Evolutionary conservation across 2,888 invertebrate genomes (phyloP), one percentile per base, ranked within the genome.

Genomic region (Eilema griseolum): DNA sequence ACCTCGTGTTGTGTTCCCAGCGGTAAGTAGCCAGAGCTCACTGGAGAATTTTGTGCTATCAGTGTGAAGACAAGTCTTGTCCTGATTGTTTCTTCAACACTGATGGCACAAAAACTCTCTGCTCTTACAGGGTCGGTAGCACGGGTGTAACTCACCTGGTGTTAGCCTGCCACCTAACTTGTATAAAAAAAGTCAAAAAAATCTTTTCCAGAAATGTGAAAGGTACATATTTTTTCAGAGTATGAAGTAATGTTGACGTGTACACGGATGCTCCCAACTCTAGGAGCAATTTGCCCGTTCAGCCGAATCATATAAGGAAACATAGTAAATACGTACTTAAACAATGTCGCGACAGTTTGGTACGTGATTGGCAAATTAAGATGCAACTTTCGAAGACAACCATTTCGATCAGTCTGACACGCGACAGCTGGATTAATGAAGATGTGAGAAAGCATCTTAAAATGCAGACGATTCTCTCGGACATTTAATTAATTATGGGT

Each of bases 281-380:
- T 11, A 1, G 12, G 33, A n/a, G n/a, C n/a, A n/a, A n/a, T n/a
- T n/a, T n/a, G n/a, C n/a, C 10, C 10, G 52, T 52, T 52, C 16
- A 52, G 52, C 52, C n/a, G 2, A 52, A 52, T 52, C n/a, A 52
- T 52, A 52, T 52, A 52, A 52, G 52, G 2, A 52, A 52, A 52
- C 52, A 52, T 2, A 52, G 7, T 14, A 46, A 46, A 20, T 20
- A 20, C 7, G 12, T 20, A 52, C 10, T 10, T 52, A n/a, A 52
- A 8, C n/a, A n/a, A n/a, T 1, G 52, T 52, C 52, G 52, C 52
- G 52, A 52, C 52, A 52, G 52, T n/a, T 52, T n/a, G n/a, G 52
- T n/a, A 52, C 52, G 52, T 52, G 52, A 52, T 52, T 52, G 52
- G 52, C 52, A 52, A 52, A 52, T 52, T n/a, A 52, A 52, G 52